These are phyloP conservation scores for Trachelus troglodyta DNA, from an alignment of 2,888 invertebrate genomes.

Conservation along the genomic window DNA sequence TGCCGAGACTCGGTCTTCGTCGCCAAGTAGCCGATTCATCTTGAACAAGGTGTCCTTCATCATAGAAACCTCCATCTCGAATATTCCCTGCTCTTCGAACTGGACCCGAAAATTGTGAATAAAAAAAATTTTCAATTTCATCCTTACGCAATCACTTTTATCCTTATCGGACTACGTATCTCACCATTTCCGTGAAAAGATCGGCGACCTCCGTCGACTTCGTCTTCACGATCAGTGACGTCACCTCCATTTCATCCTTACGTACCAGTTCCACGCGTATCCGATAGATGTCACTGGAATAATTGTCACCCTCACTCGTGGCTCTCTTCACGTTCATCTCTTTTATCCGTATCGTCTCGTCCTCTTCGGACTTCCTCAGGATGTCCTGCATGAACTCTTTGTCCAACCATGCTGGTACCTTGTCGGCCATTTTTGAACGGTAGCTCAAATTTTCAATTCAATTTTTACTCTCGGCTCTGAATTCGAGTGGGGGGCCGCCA, in stretches of 20 bases:
- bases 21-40: conserved; percentile 49
- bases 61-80: conserved; percentile 52
- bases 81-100: conserved; percentile 12
- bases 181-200: conserved; percentile 20
- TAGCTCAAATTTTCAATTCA: no score
- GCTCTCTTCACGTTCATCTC: conserved; percentile 49
- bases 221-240: conserved; percentile 53
- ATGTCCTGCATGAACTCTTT: conserved; percentile 46
- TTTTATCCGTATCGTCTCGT: conserved; percentile 47
- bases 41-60: conserved; percentile 51
- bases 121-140: neutral
- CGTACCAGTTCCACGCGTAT: conserved; percentile 40
- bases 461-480: no score
- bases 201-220: conserved; percentile 63
- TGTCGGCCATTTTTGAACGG: neutral
- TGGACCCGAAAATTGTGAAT: neutral
- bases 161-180: neutral
- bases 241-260: conserved; percentile 39
- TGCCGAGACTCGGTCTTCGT: conserved; percentile 45
- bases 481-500: no score
- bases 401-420: conserved; percentile 49
- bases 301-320: conserved; percentile 60
- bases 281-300: conserved; percentile 59
- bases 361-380: conserved; percentile 44
- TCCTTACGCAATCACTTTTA: neutral